These are phyloP conservation scores for Drosophila sucinea DNA, from an alignment of 1,140 invertebrate genomes.

Conservation along the genomic window DNA sequence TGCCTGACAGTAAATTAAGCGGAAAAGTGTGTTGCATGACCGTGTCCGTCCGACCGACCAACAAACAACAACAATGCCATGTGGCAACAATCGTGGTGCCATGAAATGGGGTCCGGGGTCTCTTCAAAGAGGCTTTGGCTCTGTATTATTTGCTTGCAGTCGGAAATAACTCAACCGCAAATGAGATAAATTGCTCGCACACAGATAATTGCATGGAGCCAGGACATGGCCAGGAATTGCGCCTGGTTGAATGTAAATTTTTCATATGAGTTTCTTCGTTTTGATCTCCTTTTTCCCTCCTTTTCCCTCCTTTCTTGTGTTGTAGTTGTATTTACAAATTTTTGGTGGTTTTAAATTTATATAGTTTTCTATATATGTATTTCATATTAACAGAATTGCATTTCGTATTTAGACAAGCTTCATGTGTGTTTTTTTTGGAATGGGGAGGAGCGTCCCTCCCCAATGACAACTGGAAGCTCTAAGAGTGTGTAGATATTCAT, in stretches of 20 bases:
- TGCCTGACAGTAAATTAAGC: conserved; percentile 79
- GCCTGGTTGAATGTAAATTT: conserved; percentile 49
- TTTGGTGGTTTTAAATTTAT: conserved; percentile 14
- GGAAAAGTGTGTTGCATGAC: conserved; percentile 72
- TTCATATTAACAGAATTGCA: not conserved
- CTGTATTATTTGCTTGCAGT: conserved; percentile 73
- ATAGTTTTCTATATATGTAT: conserved; percentile 1
- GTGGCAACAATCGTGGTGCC: not conserved
- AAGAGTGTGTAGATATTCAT: conserved; percentile 8
- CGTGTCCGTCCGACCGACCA: conserved; percentile 2
- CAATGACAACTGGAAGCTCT: conserved; percentile 30
- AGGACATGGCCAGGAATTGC: conserved; percentile 20
- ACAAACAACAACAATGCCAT: conserved; percentile 39
- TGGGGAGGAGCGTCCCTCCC: not conserved
- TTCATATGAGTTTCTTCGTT: conserved; percentile 19
- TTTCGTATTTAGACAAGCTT: conserved; percentile 6
- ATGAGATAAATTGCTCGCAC: conserved; percentile 82
- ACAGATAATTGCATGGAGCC: conserved; percentile 78
- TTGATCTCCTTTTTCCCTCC: conserved; percentile 22
- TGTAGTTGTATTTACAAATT: conserved; percentile 67
- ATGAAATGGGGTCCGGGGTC: not conserved
- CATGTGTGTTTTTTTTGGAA: not conserved
- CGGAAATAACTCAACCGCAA: conserved; percentile 83
- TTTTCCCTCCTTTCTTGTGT: conserved; percentile 32
- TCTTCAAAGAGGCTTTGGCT: conserved; percentile 1